Evolutionary conservation across 2,113 vertebrate genomes (phyloP), one percentile per base, ranked within the genome.

Genomic region (Marmota flaviventris): DNA sequence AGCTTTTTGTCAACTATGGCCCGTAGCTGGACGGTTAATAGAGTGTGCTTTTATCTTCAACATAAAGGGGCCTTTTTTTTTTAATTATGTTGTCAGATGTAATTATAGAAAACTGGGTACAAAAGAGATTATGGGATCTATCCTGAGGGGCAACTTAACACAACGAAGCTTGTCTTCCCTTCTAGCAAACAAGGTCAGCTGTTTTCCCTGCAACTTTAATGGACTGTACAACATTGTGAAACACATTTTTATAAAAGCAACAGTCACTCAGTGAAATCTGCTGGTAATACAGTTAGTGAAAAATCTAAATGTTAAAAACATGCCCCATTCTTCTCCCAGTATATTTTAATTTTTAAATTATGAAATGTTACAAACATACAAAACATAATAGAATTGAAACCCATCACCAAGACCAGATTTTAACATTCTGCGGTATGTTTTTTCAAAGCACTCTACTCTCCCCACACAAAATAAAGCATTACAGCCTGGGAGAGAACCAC

Each of bases 11-110:
- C 98, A 97, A 61, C 96, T 95, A 94, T 17, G 61, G 65, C 92
- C 98, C 96, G 97, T 98, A 94, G 97, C 96, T 84, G 16, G 77
- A 95, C 98, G 97, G 96, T 96, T 98, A 98, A 98, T 91, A 98
- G 78, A 97, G 92, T 94, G 98, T 87, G 94, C 98, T 98, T 98
- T 98, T 98, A 98, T 98, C 97, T 97, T 98, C 93, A 96, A 93
- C 84, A 92, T 97, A 98, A 98, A 98, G 96, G 96, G 81, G 29
- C 0, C 86, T 39, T n/a, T 85, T 93, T 94, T 95, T 96, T 94
- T 91, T 27, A 25, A 98, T 97, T 98, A 98, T 97, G 97, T 97
- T 98, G 97, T 93, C 97, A 98, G 94, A 98, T 95, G 90, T 97
- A 98, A 98, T 98, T 98, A 97, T 78, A 93, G 92, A 98, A 98